Evolutionary conservation across 2,888 invertebrate genomes (phyloP).

Genomic region (Brachylomia viminalis): DNA sequence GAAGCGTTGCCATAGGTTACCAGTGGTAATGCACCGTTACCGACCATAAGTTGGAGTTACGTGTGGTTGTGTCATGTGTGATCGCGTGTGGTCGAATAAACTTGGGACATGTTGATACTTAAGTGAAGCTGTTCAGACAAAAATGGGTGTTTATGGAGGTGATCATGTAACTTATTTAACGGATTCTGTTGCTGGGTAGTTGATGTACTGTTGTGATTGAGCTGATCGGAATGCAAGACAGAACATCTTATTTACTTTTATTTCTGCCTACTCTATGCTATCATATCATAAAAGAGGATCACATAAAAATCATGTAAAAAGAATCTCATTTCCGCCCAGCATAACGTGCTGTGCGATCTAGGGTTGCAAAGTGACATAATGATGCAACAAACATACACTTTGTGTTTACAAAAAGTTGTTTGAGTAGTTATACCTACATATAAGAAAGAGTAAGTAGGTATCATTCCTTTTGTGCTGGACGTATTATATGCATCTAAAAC

Average conservation of each 20-base stretch:
- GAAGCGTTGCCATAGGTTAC: slow-evolving; percentile 21
- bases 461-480: neutral
- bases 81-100: slow-evolving; percentile 51
- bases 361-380: neutral
- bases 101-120: slow-evolving; percentile 20
- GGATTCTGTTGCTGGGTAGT: neutral
- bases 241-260: slow-evolving; percentile 9
- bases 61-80: slow-evolving; percentile 16
- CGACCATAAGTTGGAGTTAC: neutral
- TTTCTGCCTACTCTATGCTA: neutral
- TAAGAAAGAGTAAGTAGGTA: neutral
- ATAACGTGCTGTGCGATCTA: neutral
- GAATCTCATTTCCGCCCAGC: slow-evolving; percentile 20
- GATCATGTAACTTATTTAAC: neutral
- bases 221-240: neutral
- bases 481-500: neutral
- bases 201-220: neutral
- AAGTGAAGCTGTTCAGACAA: neutral
- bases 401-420: neutral
- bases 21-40: slow-evolving; percentile 52
- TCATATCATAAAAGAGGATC: neutral
- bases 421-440: neutral
- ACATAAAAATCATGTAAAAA: slow-evolving; percentile 8
- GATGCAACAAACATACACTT: neutral
- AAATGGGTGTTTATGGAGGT: neutral